phyloP scores from a whole-genome alignment of 2,113 vertebrate species.

The Tupaia tana region DNA sequence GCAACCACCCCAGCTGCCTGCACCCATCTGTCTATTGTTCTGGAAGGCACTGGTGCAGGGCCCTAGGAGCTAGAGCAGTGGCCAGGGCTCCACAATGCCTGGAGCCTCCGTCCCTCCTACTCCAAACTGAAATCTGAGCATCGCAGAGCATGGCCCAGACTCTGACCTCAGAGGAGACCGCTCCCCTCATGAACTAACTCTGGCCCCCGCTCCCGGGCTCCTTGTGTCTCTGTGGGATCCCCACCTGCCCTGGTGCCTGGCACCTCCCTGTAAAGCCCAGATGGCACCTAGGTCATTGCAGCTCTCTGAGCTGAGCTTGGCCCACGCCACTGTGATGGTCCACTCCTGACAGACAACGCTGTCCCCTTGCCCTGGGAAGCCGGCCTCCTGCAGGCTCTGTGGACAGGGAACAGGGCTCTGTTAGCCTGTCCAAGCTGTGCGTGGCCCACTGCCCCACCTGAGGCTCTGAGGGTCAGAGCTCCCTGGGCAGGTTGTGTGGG shows the following conservation, averaged over 20 bases:
- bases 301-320: neutral
- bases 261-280: neutral
- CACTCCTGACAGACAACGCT: neutral
- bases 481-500: neutral
- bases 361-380: neutral
- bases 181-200: neutral
- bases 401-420: neutral
- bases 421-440: too few relatives aligned
- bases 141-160: neutral
- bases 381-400: rapidly evolving
- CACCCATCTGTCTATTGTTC: neutral
- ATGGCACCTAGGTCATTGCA: neutral
- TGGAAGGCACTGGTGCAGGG: neutral
- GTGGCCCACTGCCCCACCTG: neutral
- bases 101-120: neutral
- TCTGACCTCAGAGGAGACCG: neutral
- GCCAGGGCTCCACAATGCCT: neutral
- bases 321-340: too few relatives aligned
- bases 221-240: neutral
- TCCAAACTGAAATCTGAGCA: neutral
- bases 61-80: neutral
- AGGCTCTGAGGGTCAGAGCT: neutral
- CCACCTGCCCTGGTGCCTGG: too few relatives aligned
- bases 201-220: neutral
- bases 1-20: neutral